Base-by-base conservation (phyloP, 1,140 invertebrate genomes). In the Trichogramma pretiosum region DNA sequence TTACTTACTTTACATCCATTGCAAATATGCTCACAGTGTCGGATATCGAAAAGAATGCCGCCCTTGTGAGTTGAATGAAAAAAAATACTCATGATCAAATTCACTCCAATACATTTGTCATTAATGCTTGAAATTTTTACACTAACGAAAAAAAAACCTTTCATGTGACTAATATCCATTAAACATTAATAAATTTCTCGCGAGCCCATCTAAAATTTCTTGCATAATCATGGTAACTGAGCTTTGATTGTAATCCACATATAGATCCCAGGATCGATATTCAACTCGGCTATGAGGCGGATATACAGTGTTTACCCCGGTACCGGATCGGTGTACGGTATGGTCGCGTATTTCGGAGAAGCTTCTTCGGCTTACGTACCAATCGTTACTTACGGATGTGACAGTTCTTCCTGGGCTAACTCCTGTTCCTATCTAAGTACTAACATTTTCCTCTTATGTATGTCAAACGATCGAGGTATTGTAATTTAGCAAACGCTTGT, bases 331-430 rank as follows among this genome's bases (percentile, higher is more conserved):
- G 66, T 85, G 23, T 83, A 78, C 56, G 77, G 67, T 0, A 73
- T 80, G 14, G 65, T 85, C 7, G 80, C 80, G 2, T 74, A 68
- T 26, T 69, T 65, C 51, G 61, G 52, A 33, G 59, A 68, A 47
- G 46, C 59, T 3, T 64, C 60, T 21, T 74, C 75, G 50, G 75
- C 81, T 14, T 87, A 87, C 57, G 75, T 85, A 3, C 83, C 84
- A 2, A 68, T 68, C 7, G 66, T 78, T 37, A 80, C 79, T 3
- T 86, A 84, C 58, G 79, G 74, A 3, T 87, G 83, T 61, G 67
- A 73, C 52, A 63, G 73, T 8, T 22, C 63, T 5, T 56, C 62
- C 3, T 62, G 63, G 38, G 58, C 59, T 3, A 62, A 64, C 18
- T 62, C 66, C 14, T 81, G 79, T 53, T 46, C 72, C 44, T 49